phyloP scores from a whole-genome alignment of 2,113 vertebrate species.

The Trichechus manatus region DNA sequence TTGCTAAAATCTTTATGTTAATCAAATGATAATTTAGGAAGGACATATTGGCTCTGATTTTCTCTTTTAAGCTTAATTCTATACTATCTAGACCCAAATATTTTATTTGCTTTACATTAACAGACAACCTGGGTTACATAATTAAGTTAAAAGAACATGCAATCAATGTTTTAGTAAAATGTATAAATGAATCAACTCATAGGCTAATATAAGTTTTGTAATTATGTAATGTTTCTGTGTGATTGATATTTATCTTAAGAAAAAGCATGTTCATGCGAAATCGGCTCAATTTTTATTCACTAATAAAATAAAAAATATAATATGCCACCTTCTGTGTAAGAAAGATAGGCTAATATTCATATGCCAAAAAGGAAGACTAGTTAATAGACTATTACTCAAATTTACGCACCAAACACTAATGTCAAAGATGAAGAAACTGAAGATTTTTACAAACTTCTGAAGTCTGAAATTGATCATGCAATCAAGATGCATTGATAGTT shows the following conservation, averaged over 20 bases:
- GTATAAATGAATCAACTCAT: slow-evolving; percentile 56
- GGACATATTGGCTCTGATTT: slow-evolving; percentile 45
- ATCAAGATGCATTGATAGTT: not conserved
- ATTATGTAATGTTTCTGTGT: slow-evolving; percentile 49
- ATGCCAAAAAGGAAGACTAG: not conserved
- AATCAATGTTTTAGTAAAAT: slow-evolving; percentile 55
- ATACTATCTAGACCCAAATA: not conserved
- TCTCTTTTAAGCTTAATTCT: slow-evolving; percentile 57
- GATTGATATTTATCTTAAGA: not conserved
- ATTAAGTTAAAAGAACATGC: slow-evolving; percentile 22
- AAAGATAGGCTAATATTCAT: not conserved
- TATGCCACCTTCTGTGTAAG: not conserved
- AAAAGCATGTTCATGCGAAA: slow-evolving; percentile 47
- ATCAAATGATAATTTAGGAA: slow-evolving; percentile 63
- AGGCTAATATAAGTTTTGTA: slow-evolving; percentile 25
- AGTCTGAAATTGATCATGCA: not conserved
- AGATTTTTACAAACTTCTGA: not conserved
- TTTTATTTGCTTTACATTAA: slow-evolving; percentile 63
- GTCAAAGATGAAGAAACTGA: not conserved
- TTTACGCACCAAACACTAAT: not conserved
- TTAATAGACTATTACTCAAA: not conserved
- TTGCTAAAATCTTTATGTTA: slow-evolving; percentile 59
- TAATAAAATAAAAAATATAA: not conserved
- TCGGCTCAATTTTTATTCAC: slow-evolving; percentile 16
- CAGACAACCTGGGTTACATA: slow-evolving; percentile 23